Evolutionary conservation across 2,797 vertebrate species (phyloP).

Genomic region (Neopelma chrysocephalum): DNA sequence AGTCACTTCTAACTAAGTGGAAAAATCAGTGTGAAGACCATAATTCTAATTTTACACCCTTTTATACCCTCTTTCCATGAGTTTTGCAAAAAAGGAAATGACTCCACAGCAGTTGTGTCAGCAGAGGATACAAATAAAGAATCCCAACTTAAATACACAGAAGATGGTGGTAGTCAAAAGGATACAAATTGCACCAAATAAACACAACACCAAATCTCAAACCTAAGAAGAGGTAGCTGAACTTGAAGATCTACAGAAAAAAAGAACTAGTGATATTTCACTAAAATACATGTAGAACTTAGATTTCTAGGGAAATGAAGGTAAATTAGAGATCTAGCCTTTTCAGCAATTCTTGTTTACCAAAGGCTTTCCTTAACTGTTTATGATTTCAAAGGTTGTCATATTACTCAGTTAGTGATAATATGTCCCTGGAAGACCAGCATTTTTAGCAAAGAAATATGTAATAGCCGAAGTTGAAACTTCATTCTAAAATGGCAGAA

Average conservation of each 20-base stretch:
- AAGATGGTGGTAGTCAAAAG: background rate
- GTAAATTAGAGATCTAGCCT: background rate
- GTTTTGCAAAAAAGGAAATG: background rate
- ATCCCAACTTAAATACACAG: rapidly evolving
- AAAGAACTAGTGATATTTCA: background rate
- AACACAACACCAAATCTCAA: background rate
- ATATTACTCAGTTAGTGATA: background rate
- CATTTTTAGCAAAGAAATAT: background rate
- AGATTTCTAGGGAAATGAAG: background rate
- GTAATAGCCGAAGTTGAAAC: background rate
- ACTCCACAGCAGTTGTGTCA: background rate
- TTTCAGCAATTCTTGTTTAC: background rate
- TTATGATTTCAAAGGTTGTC: slow-evolving; percentile 39
- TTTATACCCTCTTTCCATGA: background rate
- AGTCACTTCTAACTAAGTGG: background rate
- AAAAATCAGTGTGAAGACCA: background rate
- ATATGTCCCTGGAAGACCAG: background rate
- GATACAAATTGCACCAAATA: background rate
- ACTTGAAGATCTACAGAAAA: background rate
- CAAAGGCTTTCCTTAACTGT: background rate
- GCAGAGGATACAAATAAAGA: background rate
- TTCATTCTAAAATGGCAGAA: background rate
- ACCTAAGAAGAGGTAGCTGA: background rate
- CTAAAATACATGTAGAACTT: background rate
- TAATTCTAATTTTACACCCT: background rate